A percentile compares a stretch with the other conserved stretches of the same genome.
Conservation (phyloP, 64 coral and sea anemone species). For the Stichodactyla helianthus region DNA sequence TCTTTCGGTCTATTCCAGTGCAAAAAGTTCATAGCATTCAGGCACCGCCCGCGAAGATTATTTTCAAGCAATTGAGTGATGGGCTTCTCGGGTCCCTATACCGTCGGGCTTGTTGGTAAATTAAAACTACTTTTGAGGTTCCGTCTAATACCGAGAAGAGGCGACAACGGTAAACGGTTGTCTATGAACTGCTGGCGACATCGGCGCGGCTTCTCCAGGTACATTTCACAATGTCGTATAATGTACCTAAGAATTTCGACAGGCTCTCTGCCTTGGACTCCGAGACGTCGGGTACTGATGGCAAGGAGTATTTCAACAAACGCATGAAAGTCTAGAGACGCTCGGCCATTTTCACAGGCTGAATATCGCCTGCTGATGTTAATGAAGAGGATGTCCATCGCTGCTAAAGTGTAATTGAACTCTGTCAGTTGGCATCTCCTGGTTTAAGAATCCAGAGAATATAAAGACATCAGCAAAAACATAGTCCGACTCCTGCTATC, state of each 20-base stretch:
- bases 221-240: slow-evolving; percentile 52
- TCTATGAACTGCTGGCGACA: neutral
- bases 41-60: too few relatives aligned
- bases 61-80: too few relatives aligned
- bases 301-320: slow-evolving; percentile 47
- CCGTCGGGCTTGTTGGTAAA: neutral
- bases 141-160: slow-evolving; percentile 13
- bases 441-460: neutral
- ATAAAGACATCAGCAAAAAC: neutral
- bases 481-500: neutral
- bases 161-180: neutral
- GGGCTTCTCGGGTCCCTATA: neutral
- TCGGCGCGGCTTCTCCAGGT: slow-evolving; percentile 19
- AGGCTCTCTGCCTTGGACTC: slow-evolving; percentile 29
- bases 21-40: too few relatives aligned
- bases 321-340: slow-evolving; percentile 47
- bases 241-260: slow-evolving; percentile 38
- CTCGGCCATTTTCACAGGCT: slow-evolving; percentile 35
- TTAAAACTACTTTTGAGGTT: neutral
- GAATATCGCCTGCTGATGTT: slow-evolving; percentile 58
- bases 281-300: slow-evolving; percentile 35
- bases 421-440: slow-evolving; percentile 57
- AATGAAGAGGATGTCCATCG: slow-evolving; percentile 58
- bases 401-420: slow-evolving; percentile 53
- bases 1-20: too few relatives aligned